Conservation (phyloP, 2,888 invertebrate genomes). For the Stegophylla sp. region DNA sequence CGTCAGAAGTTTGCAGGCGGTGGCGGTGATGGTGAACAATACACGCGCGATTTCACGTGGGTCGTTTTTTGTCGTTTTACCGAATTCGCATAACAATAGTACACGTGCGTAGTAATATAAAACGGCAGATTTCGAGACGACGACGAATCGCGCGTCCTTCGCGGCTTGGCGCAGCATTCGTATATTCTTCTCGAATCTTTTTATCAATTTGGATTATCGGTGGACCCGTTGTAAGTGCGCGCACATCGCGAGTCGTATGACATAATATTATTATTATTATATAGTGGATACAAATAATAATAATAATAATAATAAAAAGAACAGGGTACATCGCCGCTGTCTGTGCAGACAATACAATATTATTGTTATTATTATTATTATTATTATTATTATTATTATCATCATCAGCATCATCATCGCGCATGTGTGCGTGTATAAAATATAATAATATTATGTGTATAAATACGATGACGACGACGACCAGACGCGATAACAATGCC, state of each 20-base stretch:
- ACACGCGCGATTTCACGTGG: not conserved
- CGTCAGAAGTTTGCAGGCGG: constrained; percentile 17
- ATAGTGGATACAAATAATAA: not conserved
- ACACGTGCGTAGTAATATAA: not conserved
- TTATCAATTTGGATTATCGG: constrained; percentile 50
- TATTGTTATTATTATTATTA: constrained; percentile 26
- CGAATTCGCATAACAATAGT: not conserved
- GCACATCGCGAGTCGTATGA: not conserved
- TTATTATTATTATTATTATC: constrained; percentile 18
- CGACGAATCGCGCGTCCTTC: not conserved
- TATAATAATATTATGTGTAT: constrained; percentile 7
- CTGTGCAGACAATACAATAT: constrained; percentile 24
- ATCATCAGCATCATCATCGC: not conserved
- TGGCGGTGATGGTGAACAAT: not conserved
- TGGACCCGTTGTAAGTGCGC: not conserved
- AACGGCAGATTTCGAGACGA: not conserved
- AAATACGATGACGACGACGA: not conserved
- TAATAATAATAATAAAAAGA: not conserved
- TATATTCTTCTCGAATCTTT: constrained; percentile 1
- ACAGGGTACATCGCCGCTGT: not conserved
- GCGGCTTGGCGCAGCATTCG: not conserved
- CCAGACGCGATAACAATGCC: constrained; percentile 33
- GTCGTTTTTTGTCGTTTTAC: constrained; percentile 13
- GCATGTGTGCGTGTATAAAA: not conserved
- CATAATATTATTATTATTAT: not conserved